phyloP scores from a whole-genome alignment of 2,113 vertebrate species.

The Pteruthius melanotis region DNA sequence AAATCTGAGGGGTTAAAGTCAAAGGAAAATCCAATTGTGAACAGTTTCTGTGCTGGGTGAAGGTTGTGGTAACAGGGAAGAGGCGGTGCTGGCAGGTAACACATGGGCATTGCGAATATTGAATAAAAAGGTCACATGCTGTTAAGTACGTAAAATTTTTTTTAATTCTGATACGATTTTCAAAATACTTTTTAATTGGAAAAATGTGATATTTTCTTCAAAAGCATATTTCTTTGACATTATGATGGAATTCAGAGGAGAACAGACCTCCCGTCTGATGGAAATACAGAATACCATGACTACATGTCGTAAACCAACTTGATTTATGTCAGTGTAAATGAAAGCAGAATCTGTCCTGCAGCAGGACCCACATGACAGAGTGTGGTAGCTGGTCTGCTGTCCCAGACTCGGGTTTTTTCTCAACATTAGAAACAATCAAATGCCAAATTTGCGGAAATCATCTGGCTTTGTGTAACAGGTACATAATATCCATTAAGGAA shows the following conservation, averaged over 20 bases:
- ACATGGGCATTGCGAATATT: not conserved
- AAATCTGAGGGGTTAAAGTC: not conserved
- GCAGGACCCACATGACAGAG: not conserved
- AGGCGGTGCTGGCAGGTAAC: not conserved
- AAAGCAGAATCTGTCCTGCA: not conserved
- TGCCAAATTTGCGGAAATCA: not conserved
- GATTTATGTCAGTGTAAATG: not conserved
- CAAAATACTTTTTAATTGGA: not conserved
- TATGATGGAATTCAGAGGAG: not conserved
- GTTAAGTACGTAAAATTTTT: not conserved
- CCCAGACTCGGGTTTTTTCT: rapidly evolving
- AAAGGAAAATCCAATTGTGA: not conserved
- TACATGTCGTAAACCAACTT: not conserved
- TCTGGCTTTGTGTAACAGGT: not conserved
- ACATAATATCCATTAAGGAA: not conserved
- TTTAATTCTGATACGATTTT: not conserved
- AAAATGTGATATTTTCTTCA: not conserved
- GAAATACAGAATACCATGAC: not conserved
- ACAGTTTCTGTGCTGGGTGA: not conserved
- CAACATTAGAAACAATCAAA: not conserved
- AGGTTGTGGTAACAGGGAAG: not conserved
- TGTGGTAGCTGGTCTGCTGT: not conserved
- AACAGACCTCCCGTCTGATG: not conserved
- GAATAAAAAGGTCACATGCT: not conserved
- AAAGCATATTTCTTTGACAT: not conserved